These are phyloP conservation scores for Cyphomyrus plagiostoma DNA, from an alignment of 2,113 vertebrate genomes.

Conservation along the genomic window DNA sequence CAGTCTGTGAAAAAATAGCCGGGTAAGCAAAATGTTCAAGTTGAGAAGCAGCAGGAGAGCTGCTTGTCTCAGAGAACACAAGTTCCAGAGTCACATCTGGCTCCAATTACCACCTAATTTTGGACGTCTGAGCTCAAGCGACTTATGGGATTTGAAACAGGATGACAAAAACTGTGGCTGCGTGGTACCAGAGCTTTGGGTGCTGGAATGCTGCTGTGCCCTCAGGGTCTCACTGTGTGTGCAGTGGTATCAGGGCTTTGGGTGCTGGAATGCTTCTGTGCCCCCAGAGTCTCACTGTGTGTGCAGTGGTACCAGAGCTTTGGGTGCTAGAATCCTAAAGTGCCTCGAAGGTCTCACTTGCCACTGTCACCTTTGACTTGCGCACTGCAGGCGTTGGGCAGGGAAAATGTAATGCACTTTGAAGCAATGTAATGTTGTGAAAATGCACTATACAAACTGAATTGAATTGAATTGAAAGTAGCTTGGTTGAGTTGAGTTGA, in stretches of 20 bases:
- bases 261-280: background rate
- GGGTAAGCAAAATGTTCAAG: background rate
- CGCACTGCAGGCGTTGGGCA: background rate
- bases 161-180: slow-evolving; percentile 13
- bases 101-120: slow-evolving; percentile 26
- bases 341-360: background rate
- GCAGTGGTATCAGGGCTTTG: background rate
- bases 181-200: background rate
- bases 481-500: no score
- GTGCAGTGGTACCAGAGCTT: background rate
- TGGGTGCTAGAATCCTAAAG: background rate
- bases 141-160: slow-evolving; percentile 22
- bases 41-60: background rate
- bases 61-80: slow-evolving; percentile 6
- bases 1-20: background rate
- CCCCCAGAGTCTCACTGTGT: background rate
- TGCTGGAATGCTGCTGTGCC: background rate
- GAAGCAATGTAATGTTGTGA: no score
- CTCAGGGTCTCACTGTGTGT: background rate
- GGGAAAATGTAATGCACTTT: background rate
- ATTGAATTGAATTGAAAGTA: background rate
- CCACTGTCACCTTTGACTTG: background rate
- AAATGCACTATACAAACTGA: no score
- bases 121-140: slow-evolving; percentile 21
- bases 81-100: slow-evolving; percentile 20